Conservation (phyloP, 2,113 vertebrate species). For the Chaetodon auriga region DNA sequence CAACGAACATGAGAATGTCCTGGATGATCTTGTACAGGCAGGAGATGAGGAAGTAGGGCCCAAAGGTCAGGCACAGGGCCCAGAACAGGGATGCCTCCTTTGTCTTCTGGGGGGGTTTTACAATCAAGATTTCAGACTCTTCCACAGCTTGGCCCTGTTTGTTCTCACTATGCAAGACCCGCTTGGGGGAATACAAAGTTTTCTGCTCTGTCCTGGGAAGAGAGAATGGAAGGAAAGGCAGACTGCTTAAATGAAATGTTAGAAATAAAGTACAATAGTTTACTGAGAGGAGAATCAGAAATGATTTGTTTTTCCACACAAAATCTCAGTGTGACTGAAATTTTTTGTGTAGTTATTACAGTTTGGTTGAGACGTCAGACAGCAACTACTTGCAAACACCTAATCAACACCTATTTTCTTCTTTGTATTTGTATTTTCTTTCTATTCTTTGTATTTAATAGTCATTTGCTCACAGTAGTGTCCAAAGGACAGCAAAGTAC, state of each 20-base stretch:
- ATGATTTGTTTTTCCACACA: neutral
- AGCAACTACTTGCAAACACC: neutral
- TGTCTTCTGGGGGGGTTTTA: conserved; percentile 81
- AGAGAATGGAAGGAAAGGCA: neutral
- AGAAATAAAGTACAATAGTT: neutral
- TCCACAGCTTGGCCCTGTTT: conserved; percentile 81
- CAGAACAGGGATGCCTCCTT: conserved; percentile 90
- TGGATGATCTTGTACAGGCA: conserved; percentile 93
- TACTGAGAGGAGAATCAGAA: neutral
- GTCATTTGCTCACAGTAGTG: neutral
- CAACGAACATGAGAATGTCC: conserved; percentile 95
- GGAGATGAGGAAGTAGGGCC: conserved; percentile 96
- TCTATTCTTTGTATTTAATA: neutral
- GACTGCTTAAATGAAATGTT: neutral
- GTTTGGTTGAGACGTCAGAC: neutral
- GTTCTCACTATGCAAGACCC: conserved; percentile 38
- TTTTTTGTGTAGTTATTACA: neutral
- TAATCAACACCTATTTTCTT: neutral
- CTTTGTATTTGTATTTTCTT: neutral
- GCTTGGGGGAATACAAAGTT: conserved; percentile 81
- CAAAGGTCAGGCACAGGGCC: conserved; percentile 93
- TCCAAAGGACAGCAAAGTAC: neutral
- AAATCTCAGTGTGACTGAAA: neutral
- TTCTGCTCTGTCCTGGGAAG: conserved; percentile 73
- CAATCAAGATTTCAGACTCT: conserved; percentile 91